A percentile compares a stretch with the other conserved stretches of the same genome.
Evolutionary conservation across 2,888 invertebrate genomes (phyloP).

Genomic region (Cotesia congregata): DNA sequence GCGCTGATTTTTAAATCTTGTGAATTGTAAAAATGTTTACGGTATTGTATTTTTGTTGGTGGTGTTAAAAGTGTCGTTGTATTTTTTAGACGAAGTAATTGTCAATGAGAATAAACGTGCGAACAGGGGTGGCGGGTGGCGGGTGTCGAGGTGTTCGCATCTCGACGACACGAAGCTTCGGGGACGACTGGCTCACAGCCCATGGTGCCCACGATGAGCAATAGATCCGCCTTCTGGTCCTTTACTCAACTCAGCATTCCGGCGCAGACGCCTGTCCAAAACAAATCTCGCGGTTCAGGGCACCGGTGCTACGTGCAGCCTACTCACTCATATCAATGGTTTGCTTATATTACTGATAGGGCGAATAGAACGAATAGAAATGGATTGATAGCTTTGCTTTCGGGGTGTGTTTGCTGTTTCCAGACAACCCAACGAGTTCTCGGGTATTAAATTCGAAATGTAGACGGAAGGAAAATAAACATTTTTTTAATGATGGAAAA

Average conservation of each 20-base stretch:
- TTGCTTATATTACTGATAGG: neutral
- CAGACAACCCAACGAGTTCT: too few species aligned
- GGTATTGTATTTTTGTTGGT: conserved; percentile 8
- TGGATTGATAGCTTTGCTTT: too few species aligned
- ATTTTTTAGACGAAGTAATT: conserved; percentile 31
- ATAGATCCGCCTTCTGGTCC: conserved; percentile 60
- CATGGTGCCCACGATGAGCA: conserved; percentile 46
- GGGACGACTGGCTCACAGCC: conserved; percentile 53
- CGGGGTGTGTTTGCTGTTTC: too few species aligned
- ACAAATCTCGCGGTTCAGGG: conserved; percentile 42
- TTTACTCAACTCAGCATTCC: conserved; percentile 45
- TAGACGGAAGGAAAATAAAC: too few species aligned
- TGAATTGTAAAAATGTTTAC: too few species aligned
- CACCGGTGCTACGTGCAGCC: neutral
- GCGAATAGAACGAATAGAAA: too few species aligned
- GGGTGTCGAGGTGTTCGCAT: conserved; percentile 53
- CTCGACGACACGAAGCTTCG: conserved; percentile 58
- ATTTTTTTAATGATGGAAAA: too few species aligned
- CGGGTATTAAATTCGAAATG: too few species aligned
- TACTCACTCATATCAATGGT: neutral
- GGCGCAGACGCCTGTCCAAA: conserved; percentile 49
- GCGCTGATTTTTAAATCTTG: too few species aligned
- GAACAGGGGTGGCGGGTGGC: conserved; percentile 48
- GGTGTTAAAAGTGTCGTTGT: neutral
- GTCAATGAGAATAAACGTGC: conserved; percentile 44